Conservation (phyloP, 2,113 vertebrate genomes). For the Rhizomys pruinosus region DNA sequence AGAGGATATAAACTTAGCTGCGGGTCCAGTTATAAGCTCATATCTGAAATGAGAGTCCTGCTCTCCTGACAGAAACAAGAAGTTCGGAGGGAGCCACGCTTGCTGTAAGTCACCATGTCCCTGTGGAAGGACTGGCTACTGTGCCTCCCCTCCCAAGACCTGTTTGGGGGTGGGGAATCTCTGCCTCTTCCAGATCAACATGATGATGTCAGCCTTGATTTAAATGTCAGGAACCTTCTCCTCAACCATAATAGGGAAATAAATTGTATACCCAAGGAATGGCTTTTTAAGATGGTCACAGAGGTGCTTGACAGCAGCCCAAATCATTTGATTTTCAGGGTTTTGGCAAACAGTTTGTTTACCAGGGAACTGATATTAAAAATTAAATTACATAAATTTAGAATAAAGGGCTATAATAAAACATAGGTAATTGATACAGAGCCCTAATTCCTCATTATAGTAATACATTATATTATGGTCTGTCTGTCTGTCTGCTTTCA, state of each 20-base stretch:
- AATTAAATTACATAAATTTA: constrained; percentile 44
- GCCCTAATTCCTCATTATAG: neutral
- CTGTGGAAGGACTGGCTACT: accelerated
- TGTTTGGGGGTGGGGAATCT: neutral
- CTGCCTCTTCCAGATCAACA: neutral
- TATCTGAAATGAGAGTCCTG: constrained; percentile 44
- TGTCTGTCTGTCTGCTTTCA: neutral
- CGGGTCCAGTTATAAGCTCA: constrained; percentile 26
- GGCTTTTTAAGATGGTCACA: neutral
- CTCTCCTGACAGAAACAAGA: neutral
- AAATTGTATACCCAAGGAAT: neutral
- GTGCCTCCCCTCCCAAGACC: neutral
- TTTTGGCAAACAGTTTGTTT: constrained; percentile 32
- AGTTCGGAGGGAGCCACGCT: neutral
- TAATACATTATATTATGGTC: neutral
- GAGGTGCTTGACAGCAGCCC: neutral
- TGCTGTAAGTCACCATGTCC: neutral
- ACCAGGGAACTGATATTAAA: constrained; percentile 5
- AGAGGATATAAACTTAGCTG: constrained; percentile 54
- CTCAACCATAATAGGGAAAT: constrained; percentile 14
- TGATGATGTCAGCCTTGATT: constrained; percentile 5
- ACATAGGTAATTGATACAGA: neutral
- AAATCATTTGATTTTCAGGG: constrained; percentile 4
- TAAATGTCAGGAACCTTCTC: neutral
- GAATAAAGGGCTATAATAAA: constrained; percentile 48